These are phyloP conservation scores for Lucilia cuprina DNA, from an alignment of 1,140 invertebrate genomes.

Conservation along the genomic window DNA sequence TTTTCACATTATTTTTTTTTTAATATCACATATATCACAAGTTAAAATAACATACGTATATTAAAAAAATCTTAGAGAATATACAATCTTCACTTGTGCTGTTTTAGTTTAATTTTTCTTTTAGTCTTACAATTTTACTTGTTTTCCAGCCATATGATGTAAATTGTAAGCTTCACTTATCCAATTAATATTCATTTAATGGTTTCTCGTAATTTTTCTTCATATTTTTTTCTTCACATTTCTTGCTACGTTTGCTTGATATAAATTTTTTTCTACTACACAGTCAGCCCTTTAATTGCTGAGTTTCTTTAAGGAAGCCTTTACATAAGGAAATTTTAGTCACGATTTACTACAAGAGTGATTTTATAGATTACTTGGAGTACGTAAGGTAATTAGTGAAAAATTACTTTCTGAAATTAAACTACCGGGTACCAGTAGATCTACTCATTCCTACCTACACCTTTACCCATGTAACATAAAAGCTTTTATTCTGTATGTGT, in stretches of 20 bases:
- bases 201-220: neutral
- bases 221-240: neutral
- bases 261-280: too few species aligned
- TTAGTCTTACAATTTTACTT: neutral
- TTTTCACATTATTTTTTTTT: neutral
- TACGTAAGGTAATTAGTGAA: too few species aligned
- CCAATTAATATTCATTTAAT: constrained; percentile 12
- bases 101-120: neutral
- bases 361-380: too few species aligned
- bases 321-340: too few species aligned
- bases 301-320: too few species aligned
- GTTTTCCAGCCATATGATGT: neutral
- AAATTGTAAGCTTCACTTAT: neutral
- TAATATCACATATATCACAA: neutral
- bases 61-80: neutral
- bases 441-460: too few species aligned
- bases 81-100: neutral
- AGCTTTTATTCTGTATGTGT: too few species aligned
- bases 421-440: too few species aligned
- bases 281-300: too few species aligned
- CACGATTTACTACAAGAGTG: too few species aligned
- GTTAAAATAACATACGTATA: neutral
- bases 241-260: neutral
- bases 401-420: too few species aligned
- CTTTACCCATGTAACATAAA: too few species aligned